Base-by-base conservation (phyloP, 2,888 invertebrate species). In the Sclerodermus sp. region DNA sequence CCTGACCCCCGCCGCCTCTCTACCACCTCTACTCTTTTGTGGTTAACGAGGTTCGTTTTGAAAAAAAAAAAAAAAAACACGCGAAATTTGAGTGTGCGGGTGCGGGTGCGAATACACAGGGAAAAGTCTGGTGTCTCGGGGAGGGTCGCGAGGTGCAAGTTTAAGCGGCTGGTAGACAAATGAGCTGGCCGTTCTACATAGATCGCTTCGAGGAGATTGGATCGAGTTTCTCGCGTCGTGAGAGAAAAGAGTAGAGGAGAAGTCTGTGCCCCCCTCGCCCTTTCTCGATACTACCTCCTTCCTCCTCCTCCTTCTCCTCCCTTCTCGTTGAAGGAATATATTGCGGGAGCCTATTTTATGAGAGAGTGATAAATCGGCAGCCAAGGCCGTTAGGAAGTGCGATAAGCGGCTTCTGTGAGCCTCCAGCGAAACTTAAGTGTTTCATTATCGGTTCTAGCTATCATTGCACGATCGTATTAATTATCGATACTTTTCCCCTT, bases 171-270 rank as follows among this genome's bases (percentile, higher is more conserved):
- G 67, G 73, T 73, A 75, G 76, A 76, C 76, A 76, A 76, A 76
- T 76, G 76, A 72, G 75, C 67, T 60, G 67, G 68, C 63, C 75
- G 75, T 74, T 76, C 76, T 71, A 76, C 75, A 76, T 76, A 75
- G 76, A 76, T 76, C 68, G 66, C 68, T 65, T 62, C 58, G 69
- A 55, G 59, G 53, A 73, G 76, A 76, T 76, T 74, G 74, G 74
- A 71, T 76, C 74, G 72, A 72, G 73, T 76, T 76, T 76, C 76
- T 73, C 68, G 72, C 68, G 68, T 73, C 71, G 71, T 60, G 55
- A 48, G 40, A 14, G 43, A 17, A 34, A 43, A 12, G 18, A 17
- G 23, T 15, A 36, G 16, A 40, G 14, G 31, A 40, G 16, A 46
- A 23, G 23, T 8, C 23, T 5, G 23, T 23, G 23, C 23, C 23